phyloP scores from a whole-genome alignment of 2,113 vertebrate species.

The Leptobrachium leishanense region DNA sequence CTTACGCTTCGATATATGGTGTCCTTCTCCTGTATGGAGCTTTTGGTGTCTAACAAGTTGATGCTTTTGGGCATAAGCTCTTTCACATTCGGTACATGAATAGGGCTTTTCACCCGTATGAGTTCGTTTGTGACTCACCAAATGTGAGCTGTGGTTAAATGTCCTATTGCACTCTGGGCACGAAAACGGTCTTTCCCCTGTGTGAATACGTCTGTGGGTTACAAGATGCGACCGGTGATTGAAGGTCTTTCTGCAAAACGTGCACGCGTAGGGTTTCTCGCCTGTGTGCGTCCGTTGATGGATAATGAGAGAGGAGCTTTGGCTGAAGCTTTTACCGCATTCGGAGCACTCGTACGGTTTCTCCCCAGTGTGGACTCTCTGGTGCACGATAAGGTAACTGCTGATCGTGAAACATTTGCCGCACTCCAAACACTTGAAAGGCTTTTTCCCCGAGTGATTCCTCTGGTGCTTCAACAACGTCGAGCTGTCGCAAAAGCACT shows the following conservation, averaged over 20 bases:
- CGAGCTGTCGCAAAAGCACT: conserved; percentile 48
- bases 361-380: conserved; percentile 37
- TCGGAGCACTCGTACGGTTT: conserved; percentile 25
- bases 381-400: conserved; percentile 25
- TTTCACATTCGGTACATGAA: conserved; percentile 9
- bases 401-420: conserved; percentile 14
- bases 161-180: conserved; percentile 7
- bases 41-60: conserved; percentile 2
- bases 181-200: conserved; percentile 25
- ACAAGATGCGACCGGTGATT: conserved; percentile 48
- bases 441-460: conserved; percentile 29
- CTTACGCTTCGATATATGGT: neutral
- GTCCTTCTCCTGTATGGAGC: neutral
- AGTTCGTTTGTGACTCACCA: conserved; percentile 3
- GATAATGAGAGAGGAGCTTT: conserved; percentile 18
- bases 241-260: conserved; percentile 53
- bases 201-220: conserved; percentile 47
- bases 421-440: conserved; percentile 3
- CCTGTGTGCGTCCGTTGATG: conserved; percentile 40
- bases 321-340: conserved; percentile 31
- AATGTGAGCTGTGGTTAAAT: neutral
- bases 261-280: conserved; percentile 24
- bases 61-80: neutral
- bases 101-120: conserved; percentile 14
- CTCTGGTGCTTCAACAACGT: conserved; percentile 53